Evolutionary conservation across 2,113 vertebrate species (phyloP), one percentile per base, ranked within the genome.

Genomic region (Myrmecophaga tridactyla): DNA sequence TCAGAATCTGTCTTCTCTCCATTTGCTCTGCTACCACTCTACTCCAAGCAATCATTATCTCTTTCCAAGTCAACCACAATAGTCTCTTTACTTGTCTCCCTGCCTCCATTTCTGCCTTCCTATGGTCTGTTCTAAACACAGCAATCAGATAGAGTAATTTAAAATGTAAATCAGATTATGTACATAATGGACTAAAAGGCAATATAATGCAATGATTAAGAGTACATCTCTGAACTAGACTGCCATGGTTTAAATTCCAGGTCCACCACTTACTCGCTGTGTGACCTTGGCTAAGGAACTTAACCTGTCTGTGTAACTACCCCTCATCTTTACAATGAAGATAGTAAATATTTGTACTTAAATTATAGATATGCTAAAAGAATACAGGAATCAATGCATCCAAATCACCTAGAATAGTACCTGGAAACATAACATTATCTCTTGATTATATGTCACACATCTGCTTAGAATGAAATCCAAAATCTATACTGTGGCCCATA

Each of bases 131-230:
- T 92, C 62, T 72, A 87, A 12, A 72, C 3, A 72, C 69, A 90
- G 29, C 53, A 88, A 36, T 21, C 46, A 94, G 36, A 87, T 8
- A 27, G 23, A 92, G 2, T 15, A 29, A 90, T 58, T 86, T 76
- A 76, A 69, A 58, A 92, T 58, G 46, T 77, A 84, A 92, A 70
- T 84, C 31, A 96, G 27, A 70, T n/a, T n/a, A n/a, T 90, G 51
- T 67, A 39, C 48, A 73, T 53, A 25, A 36, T 34, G 15, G 69
- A 60, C 31, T 70, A 39, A 78, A 43, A 56, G 20, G 27, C 23
- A 89, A 2, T 56, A 58, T 80, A 83, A 69, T 36, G 21, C 14
- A 85, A 65, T 29, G 34, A 34, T 5, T 90, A n/a, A 48, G 29
- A 58, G 2, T 80, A 14, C 7, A 86, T 27, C 10, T 70, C 51